Conservation (phyloP, 2,888 invertebrate species). For the Sarcophaga caerulescens region DNA sequence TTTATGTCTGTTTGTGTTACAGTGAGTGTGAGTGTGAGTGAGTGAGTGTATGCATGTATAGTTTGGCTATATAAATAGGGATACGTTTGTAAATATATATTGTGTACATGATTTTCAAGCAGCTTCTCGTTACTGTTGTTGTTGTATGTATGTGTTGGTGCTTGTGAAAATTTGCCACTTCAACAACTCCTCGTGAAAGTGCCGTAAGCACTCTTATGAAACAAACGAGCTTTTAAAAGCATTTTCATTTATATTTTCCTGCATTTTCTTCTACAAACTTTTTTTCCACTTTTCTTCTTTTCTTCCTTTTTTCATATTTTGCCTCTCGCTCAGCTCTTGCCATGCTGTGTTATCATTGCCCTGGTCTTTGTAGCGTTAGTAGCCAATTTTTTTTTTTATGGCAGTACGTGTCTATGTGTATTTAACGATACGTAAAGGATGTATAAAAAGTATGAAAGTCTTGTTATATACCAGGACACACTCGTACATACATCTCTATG, state of each 20-base stretch:
- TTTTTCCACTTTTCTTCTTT: slow-evolving; percentile 21
- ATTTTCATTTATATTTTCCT: slow-evolving; percentile 80
- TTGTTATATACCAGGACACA: slow-evolving; percentile 19
- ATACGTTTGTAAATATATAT: not conserved
- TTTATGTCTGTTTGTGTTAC: no score
- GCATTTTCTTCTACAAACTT: slow-evolving; percentile 72
- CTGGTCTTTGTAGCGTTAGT: no score
- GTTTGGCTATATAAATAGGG: not conserved
- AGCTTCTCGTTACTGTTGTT: slow-evolving; percentile 47
- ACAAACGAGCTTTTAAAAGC: slow-evolving; percentile 79
- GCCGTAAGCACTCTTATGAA: slow-evolving; percentile 80
- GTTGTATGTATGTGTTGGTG: slow-evolving; percentile 77
- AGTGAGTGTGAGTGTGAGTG: no score
- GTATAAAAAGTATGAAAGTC: slow-evolving; percentile 4
- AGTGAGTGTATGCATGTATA: no score
- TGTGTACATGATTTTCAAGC: slow-evolving; percentile 40
- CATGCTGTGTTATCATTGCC: slow-evolving; percentile 30
- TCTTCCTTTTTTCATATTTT: slow-evolving; percentile 41
- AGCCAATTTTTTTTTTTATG: slow-evolving; percentile 61
- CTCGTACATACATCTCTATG: not conserved
- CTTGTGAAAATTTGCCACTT: slow-evolving; percentile 81
- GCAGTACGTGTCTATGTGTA: slow-evolving; percentile 47
- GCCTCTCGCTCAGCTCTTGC: slow-evolving; percentile 31
- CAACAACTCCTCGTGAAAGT: slow-evolving; percentile 80
- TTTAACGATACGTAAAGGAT: slow-evolving; percentile 27